Evolutionary conservation across 2,797 vertebrate genomes (phyloP).

Genomic region (Pseudochromis fuscus): DNA sequence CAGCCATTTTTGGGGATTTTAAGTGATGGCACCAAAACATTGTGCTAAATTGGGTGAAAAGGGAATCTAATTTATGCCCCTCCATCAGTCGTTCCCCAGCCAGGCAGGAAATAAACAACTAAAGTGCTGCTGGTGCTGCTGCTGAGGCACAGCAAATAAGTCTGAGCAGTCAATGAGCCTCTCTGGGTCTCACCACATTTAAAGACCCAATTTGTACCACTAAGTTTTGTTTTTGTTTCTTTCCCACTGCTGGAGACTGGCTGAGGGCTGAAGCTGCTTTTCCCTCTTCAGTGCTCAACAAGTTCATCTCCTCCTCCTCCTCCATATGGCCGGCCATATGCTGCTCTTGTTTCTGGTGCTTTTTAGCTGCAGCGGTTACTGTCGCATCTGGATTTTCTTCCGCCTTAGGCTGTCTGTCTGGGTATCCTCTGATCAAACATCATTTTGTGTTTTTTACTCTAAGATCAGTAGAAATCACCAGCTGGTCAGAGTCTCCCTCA

Average conservation of each 20-base stretch:
- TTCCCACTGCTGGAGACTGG: slow-evolving; percentile 28
- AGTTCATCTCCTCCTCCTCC: slow-evolving; percentile 8
- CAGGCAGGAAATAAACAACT: slow-evolving; percentile 25
- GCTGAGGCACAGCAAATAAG: slow-evolving; percentile 28
- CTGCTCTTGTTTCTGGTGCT: slow-evolving; percentile 35
- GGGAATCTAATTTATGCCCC: too few species aligned
- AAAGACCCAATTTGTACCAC: slow-evolving; percentile 39
- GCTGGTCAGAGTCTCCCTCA: slow-evolving; percentile 37
- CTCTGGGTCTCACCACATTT: slow-evolving; percentile 54
- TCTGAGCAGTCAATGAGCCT: slow-evolving; percentile 29
- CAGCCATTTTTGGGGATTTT: neutral
- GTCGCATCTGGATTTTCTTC: slow-evolving; percentile 42
- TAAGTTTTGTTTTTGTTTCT: slow-evolving; percentile 46
- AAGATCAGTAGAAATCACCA: slow-evolving; percentile 46
- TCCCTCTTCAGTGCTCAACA: neutral
- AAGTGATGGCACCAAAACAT: neutral
- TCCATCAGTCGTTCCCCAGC: slow-evolving; percentile 1
- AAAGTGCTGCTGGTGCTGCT: slow-evolving; percentile 4
- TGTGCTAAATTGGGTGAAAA: too few species aligned
- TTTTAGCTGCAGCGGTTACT: slow-evolving; percentile 19
- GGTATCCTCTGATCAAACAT: slow-evolving; percentile 57
- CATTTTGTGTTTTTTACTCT: slow-evolving; percentile 33
- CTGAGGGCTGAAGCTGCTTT: neutral
- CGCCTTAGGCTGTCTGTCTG: slow-evolving; percentile 32
- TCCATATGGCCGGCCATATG: slow-evolving; percentile 26